These are phyloP conservation scores for Trissoscelio sp. DNA, from an alignment of 2,888 invertebrate genomes.

Conservation along the genomic window DNA sequence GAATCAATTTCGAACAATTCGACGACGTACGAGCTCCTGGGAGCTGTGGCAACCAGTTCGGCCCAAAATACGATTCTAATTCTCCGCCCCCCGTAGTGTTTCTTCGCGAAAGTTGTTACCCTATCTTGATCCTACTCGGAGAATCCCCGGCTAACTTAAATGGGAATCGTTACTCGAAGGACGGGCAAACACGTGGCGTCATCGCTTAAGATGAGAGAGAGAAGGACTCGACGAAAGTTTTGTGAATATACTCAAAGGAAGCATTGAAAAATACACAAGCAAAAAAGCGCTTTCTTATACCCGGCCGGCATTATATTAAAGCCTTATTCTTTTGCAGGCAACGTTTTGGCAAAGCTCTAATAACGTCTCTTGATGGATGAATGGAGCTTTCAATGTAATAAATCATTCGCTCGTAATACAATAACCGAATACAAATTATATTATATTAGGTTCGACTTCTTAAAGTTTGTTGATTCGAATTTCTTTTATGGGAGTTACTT, in stretches of 20 bases:
- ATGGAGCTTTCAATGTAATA: conserved; percentile 30
- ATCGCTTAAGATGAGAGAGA: conserved; percentile 44
- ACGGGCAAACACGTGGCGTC: conserved; percentile 24
- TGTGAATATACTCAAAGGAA: neutral
- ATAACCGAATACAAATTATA: conserved; percentile 40
- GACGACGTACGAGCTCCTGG: conserved; percentile 51
- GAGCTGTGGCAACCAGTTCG: conserved; percentile 35
- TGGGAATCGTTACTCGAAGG: conserved; percentile 46
- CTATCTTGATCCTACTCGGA: neutral
- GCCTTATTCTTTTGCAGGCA: conserved; percentile 7
- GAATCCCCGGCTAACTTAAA: conserved; percentile 50
- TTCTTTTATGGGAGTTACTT: neutral
- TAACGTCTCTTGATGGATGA: conserved; percentile 41
- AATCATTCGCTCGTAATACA: conserved; percentile 38
- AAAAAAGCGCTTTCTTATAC: conserved; percentile 23
- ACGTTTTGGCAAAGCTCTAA: conserved; percentile 28
- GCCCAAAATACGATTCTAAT: conserved; percentile 49
- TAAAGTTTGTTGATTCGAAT: neutral
- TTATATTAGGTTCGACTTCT: conserved; percentile 22
- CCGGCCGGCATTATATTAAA: conserved; percentile 27
- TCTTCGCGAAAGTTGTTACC: conserved; percentile 28
- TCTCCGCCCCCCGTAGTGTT: conserved; percentile 1
- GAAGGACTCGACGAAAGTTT: conserved; percentile 45
- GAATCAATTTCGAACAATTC: conserved; percentile 69
- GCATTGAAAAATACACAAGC: conserved; percentile 30